Base-by-base conservation (phyloP, 1,140 invertebrate species). In the Leptopilina clavipes region DNA sequence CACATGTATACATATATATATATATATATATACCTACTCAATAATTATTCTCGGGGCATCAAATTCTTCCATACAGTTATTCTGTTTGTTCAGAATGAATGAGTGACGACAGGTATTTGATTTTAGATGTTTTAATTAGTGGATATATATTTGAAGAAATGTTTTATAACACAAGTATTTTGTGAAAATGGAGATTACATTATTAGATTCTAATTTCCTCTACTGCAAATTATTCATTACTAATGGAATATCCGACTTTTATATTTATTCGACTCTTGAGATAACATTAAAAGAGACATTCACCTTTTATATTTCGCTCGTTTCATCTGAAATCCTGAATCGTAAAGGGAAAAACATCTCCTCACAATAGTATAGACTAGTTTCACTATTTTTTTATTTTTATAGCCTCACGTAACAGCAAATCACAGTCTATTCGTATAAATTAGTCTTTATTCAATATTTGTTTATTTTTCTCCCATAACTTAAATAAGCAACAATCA, bases 341-440 rank as follows among this genome's bases (percentile, higher is more conserved):
- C 45, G 45, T 12, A 3, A 19, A 22, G 54, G 14, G 22, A 5
- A 65, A 31, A 31, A n/a, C 22, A 65, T 14, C 11, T 22, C 18
- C 25, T 0, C 37, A 25, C 3, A 25, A 25, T 25, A 22, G 22
- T 25, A 22, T 7, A n/a, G 22, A 65, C 19, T 65, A 31, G 22
- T 65, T 65, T 31, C 22, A 65, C 56, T 65, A n/a, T 65, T 65
- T n/a, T n/a, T n/a, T n/a, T 25, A 5, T 65, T 31, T 65, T 65
- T 22, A 65, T 52, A 52, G 48, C 5, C 25, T 31, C 56, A 19
- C 31, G 56, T 65, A 65, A 52, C 6, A 65, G 56, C n/a, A n/a
- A 22, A 65, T 25, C 56, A 31, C 19, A 65, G 22, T 19, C 56
- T 31, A 8, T 31, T 65, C 6, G 12, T 31, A 31, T 22, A 65